These are phyloP conservation scores for Formica selysi DNA, from an alignment of 1,140 invertebrate genomes.

Conservation along the genomic window DNA sequence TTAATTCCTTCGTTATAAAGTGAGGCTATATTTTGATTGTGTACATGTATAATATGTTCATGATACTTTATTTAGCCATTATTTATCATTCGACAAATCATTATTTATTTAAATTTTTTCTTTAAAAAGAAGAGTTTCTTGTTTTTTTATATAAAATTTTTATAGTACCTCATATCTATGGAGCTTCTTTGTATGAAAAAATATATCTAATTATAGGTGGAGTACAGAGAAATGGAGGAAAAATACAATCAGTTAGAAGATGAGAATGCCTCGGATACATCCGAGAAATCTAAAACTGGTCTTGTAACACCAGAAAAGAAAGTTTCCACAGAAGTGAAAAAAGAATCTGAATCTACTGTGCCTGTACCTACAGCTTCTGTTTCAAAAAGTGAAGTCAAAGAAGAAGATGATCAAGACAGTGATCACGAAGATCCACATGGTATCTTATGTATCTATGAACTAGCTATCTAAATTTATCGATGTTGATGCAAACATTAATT, in stretches of 20 bases:
- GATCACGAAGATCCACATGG: constrained; percentile 85
- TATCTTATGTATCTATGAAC: constrained; percentile 63
- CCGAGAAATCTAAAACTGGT: constrained; percentile 88
- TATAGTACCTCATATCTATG: too few species aligned
- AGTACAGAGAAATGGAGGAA: constrained; percentile 90
- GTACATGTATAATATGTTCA: constrained; percentile 10
- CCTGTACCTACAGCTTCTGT: constrained; percentile 74
- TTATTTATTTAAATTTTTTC: constrained; percentile 14
- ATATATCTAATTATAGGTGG: constrained; percentile 85
- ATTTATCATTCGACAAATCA: background rate
- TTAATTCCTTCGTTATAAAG: background rate
- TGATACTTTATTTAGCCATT: background rate
- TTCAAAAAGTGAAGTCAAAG: constrained; percentile 82
- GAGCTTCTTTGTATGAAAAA: too few species aligned
- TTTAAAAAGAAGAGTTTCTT: constrained; percentile 37
- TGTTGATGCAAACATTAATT: constrained; percentile 2
- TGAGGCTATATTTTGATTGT: constrained; percentile 31
- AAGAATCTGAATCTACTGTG: constrained; percentile 78
- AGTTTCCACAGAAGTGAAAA: constrained; percentile 82
- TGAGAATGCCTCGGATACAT: constrained; percentile 88
- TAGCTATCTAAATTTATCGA: constrained; percentile 1
- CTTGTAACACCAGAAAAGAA: constrained; percentile 86
- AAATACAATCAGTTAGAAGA: constrained; percentile 89
- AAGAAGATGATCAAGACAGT: constrained; percentile 85
- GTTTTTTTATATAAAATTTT: constrained; percentile 32